Evolutionary conservation across 2,888 invertebrate species (phyloP).

Genomic region (Saturnia pavonia): DNA sequence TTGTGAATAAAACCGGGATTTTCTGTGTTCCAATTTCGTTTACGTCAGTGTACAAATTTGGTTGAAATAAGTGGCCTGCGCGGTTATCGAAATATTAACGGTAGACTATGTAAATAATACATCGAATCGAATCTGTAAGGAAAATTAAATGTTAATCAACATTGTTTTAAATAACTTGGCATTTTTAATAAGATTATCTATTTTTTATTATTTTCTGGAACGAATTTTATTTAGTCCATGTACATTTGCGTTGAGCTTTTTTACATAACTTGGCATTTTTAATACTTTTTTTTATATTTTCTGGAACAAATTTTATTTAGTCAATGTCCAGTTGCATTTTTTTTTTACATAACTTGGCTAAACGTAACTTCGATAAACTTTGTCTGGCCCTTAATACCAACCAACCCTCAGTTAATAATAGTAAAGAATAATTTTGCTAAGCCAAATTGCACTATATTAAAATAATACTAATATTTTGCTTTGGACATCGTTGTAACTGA

Average conservation of each 20-base stretch:
- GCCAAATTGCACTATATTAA: not conserved
- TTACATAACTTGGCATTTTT: too few relatives aligned
- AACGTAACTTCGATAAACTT: too few relatives aligned
- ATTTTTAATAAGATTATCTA: too few relatives aligned
- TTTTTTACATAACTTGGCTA: too few relatives aligned
- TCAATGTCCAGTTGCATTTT: too few relatives aligned
- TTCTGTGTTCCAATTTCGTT: constrained; percentile 58
- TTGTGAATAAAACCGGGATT: constrained; percentile 27
- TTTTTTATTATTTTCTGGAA: not conserved
- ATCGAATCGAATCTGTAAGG: constrained; percentile 40
- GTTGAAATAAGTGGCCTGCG: constrained; percentile 60
- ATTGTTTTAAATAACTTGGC: constrained; percentile 11
- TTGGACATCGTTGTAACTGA: not conserved
- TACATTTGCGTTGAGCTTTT: too few relatives aligned
- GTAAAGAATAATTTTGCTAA: too few relatives aligned
- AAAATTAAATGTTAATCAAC: constrained; percentile 21
- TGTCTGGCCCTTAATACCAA: too few relatives aligned
- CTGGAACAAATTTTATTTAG: too few relatives aligned
- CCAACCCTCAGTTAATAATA: too few relatives aligned
- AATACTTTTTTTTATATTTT: too few relatives aligned
- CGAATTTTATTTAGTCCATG: too few relatives aligned
- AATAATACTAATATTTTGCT: not conserved
- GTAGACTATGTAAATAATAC: constrained; percentile 38
- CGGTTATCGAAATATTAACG: constrained; percentile 60
- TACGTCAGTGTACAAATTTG: constrained; percentile 64